Conservation (phyloP, 1,140 invertebrate genomes). For the Drosophila miranda region DNA sequence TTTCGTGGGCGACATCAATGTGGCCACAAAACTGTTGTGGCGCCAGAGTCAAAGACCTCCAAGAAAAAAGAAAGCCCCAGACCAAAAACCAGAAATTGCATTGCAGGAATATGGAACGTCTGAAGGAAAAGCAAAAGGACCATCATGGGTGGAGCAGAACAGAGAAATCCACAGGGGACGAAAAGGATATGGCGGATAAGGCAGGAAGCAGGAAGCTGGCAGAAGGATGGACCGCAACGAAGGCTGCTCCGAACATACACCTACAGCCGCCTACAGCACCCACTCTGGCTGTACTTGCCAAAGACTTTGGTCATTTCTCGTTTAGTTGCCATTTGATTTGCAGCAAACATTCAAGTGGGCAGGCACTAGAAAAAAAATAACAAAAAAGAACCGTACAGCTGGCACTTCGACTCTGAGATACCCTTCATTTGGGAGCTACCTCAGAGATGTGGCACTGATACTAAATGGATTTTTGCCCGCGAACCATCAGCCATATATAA, state of each 20-base stretch:
- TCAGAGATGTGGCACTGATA: too few species aligned
- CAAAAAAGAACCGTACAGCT: too few species aligned
- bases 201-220: background rate
- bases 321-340: slow-evolving; percentile 55
- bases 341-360: slow-evolving; percentile 39
- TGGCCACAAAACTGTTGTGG: slow-evolving; percentile 31
- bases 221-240: background rate
- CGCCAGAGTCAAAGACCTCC: slow-evolving; percentile 9
- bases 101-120: background rate
- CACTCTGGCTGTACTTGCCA: background rate
- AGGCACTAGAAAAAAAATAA: slow-evolving; percentile 16
- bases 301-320: slow-evolving; percentile 15
- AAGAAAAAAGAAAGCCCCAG: background rate
- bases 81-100: slow-evolving; percentile 1
- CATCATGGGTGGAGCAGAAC: background rate
- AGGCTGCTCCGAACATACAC: background rate
- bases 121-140: background rate
- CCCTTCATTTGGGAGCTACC: too few species aligned
- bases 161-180: background rate
- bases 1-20: slow-evolving; percentile 28
- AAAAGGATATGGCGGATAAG: background rate
- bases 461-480: too few species aligned
- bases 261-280: background rate
- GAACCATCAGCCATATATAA: too few species aligned
- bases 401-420: too few species aligned